Evolutionary conservation across 2,797 vertebrate species (phyloP).

Genomic region (Gallirallus australis): DNA sequence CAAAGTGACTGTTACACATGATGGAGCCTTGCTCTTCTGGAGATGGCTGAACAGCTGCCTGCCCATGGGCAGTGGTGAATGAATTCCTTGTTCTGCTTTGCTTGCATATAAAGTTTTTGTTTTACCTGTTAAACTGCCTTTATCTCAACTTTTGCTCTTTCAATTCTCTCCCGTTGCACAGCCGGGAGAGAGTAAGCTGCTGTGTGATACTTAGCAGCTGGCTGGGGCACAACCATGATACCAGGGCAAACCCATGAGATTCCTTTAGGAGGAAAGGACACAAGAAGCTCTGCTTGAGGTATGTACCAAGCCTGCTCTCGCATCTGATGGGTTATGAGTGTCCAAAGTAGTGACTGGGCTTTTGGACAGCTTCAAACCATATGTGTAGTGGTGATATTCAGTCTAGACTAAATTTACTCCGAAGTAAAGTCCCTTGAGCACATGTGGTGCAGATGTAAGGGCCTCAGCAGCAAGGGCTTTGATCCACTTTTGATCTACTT

Average conservation of each 20-base stretch:
- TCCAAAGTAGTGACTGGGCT: background rate
- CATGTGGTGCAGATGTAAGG: background rate
- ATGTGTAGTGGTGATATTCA: background rate
- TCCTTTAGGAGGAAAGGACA: background rate
- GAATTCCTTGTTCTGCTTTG: too few relatives aligned
- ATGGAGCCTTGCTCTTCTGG: too few relatives aligned
- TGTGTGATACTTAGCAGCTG: too few relatives aligned
- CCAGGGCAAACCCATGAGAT: accelerated
- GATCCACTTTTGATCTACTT: background rate
- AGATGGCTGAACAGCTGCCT: too few relatives aligned
- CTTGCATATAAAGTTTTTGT: too few relatives aligned
- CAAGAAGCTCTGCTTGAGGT: background rate
- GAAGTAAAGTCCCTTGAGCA: background rate
- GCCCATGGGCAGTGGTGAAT: too few relatives aligned
- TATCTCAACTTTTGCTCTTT: too few relatives aligned
- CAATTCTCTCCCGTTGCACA: too few relatives aligned
- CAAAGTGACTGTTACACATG: too few relatives aligned
- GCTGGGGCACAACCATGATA: too few relatives aligned
- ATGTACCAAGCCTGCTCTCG: background rate
- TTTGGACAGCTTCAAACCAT: background rate
- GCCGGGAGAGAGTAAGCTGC: too few relatives aligned
- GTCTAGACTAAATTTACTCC: constrained; percentile 3
- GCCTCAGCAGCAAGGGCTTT: background rate
- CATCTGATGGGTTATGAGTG: background rate
- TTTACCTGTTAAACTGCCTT: too few relatives aligned